Percentiles rank a stretch among this genome's conserved stretches.
These are phyloP conservation scores for Lepidocyrtoides sp. DNA, from an alignment of 2,888 invertebrate genomes.

Conservation along the genomic window DNA sequence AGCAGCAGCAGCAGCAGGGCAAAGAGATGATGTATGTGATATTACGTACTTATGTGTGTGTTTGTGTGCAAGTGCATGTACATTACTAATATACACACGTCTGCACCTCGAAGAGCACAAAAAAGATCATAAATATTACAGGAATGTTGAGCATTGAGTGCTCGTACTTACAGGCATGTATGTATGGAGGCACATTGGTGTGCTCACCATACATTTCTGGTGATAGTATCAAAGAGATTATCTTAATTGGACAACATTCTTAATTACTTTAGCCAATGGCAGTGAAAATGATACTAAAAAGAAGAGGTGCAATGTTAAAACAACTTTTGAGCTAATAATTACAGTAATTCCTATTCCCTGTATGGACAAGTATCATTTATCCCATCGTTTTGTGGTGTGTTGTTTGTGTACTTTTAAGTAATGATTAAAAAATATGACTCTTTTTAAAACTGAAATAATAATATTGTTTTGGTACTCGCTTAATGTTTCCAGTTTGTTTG, in stretches of 20 bases:
- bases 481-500: constrained; percentile 75
- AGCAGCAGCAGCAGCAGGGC: background rate
- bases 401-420: background rate
- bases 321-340: constrained; percentile 63
- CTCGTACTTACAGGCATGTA: background rate
- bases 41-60: background rate
- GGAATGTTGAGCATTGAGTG: background rate
- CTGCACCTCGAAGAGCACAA: constrained; percentile 2
- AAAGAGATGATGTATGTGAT: no score
- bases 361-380: constrained; percentile 20
- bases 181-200: background rate
- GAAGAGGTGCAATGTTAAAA: constrained; percentile 44
- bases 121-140: constrained; percentile 9
- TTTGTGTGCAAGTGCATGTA: background rate
- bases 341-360: constrained; percentile 34
- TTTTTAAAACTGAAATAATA: constrained; percentile 16
- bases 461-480: background rate
- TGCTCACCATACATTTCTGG: constrained; percentile 28
- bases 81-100: background rate
- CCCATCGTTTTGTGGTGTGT: background rate
- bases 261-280: constrained; percentile 72
- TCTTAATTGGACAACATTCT: constrained; percentile 80
- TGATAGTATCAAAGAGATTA: constrained; percentile 73
- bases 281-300: constrained; percentile 55
- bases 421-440: constrained; percentile 35